These are phyloP conservation scores for Dendrophyllia cribrosa DNA, from an alignment of 64 coral and sea anemone species.

Conservation along the genomic window DNA sequence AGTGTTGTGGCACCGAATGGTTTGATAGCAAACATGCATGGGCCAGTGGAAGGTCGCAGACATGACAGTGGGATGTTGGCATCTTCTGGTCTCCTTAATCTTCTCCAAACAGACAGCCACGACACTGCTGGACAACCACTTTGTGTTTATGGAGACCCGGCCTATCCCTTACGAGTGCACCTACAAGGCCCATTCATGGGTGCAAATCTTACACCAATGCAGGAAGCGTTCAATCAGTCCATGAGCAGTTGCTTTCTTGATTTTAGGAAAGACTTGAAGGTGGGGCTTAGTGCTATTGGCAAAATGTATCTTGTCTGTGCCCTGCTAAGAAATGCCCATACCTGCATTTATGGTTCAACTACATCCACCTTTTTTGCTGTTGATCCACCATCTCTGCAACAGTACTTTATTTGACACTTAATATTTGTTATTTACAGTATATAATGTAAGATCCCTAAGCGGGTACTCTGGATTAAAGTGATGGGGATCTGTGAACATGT, in stretches of 20 bases:
- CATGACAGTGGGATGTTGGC: slow-evolving; percentile 32
- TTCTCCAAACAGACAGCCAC: too few species aligned
- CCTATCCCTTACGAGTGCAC: not conserved
- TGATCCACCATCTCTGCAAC: not conserved
- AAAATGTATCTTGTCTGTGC: not conserved
- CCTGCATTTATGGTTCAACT: not conserved
- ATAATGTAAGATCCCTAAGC: too few species aligned
- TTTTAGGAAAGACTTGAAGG: not conserved
- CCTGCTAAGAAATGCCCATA: too few species aligned
- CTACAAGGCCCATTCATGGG: too few species aligned
- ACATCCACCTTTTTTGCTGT: slow-evolving; percentile 12
- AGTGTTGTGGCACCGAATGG: slow-evolving; percentile 17
- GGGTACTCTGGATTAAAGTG: too few species aligned
- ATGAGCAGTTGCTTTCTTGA: not conserved
- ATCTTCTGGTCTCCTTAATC: not conserved
- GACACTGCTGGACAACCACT: slow-evolving; percentile 24
- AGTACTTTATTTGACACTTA: not conserved
- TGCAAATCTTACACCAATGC: not conserved
- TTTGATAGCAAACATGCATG: slow-evolving; percentile 13
- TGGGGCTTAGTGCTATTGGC: not conserved
- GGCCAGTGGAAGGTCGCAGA: not conserved
- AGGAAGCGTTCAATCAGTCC: not conserved
- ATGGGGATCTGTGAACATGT: too few species aligned
- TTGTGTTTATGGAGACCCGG: not conserved
- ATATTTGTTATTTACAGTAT: too few species aligned